Evolutionary conservation across 2,888 invertebrate genomes (phyloP), one percentile per base, ranked within the genome.

Genomic region (Agapetus fuscipes): DNA sequence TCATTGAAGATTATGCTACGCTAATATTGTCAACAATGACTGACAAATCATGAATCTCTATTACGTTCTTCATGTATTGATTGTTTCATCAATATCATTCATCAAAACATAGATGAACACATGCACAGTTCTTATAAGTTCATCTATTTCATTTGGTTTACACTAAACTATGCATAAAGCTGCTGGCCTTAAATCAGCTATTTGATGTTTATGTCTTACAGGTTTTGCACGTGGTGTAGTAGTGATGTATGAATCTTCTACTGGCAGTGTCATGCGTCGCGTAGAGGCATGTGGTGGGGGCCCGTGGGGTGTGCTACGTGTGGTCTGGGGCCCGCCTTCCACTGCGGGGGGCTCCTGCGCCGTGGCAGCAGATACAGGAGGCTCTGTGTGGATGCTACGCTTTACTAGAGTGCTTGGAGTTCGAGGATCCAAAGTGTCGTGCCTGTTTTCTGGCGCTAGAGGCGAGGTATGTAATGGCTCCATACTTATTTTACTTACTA

Each of bases 361-460:
- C 1, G 64, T 89, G 17, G 83, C 83, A 51, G 84, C 90, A 13
- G 96, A 97, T 56, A 88, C 87, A 31, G 90, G 94, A 2, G 97
- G 97, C 1, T 96, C 94, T 1, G 95, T 97, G 2, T 97, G 94
- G 78, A 83, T 93, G 49, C 67, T 96, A 25, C 86, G 81, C 53
- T 94, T 95, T 56, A 88, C 86, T 28, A 72, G 93, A 41, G 80
- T 87, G 9, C 72, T 95, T 51, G 94, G 93, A 10, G 84, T 91
- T 25, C 73, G 94, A 29, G 83, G 86, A 1, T 89, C 88, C 59
- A 84, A 89, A 45, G 86, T 91, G 1, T 84, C 89, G 36, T 96
- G 97, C 59, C 68, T 98, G 11, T 98, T 98, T 62, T 95, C 96
- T 24, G 97, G 97, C 20, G 93, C 94, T 37, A 78, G 94, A 38